phyloP scores from a whole-genome alignment of 2,797 vertebrate species.

The Coccyzus lansbergi region DNA sequence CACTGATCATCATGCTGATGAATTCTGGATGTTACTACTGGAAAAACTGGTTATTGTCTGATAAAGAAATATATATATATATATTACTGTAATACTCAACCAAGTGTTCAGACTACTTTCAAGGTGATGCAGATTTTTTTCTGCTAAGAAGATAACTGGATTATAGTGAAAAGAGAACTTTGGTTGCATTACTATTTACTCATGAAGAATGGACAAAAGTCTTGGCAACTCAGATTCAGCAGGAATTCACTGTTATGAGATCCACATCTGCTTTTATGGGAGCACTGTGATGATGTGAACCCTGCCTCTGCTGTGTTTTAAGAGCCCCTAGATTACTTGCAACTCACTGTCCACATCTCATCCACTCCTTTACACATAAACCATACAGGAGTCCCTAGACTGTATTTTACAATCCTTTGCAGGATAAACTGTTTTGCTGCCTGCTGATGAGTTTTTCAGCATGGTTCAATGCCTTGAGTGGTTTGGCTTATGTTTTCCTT shows the following conservation, averaged over 20 bases:
- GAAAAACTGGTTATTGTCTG: background rate
- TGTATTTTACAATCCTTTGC: background rate
- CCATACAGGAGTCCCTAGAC: background rate
- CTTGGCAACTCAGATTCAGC: background rate
- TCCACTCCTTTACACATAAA: rapidly evolving
- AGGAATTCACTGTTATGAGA: background rate
- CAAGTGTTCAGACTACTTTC: background rate
- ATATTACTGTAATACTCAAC: background rate
- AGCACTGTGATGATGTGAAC: rapidly evolving
- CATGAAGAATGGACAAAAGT: background rate
- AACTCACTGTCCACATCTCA: background rate
- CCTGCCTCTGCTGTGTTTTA: background rate
- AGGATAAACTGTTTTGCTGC: background rate
- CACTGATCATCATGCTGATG: background rate
- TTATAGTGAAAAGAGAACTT: background rate
- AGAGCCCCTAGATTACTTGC: background rate
- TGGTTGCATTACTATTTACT: background rate
- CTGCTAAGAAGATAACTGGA: background rate
- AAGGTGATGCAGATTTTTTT: background rate
- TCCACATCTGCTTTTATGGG: background rate
- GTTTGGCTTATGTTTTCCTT: background rate
- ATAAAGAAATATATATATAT: background rate
- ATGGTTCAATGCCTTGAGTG: background rate
- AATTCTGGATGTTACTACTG: background rate
- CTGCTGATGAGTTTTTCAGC: background rate